A percentile compares a stretch with the other conserved stretches of the same genome.
These are phyloP conservation scores for Xenotilapia leptura DNA, from an alignment of 2,113 vertebrate species.

Conservation along the genomic window DNA sequence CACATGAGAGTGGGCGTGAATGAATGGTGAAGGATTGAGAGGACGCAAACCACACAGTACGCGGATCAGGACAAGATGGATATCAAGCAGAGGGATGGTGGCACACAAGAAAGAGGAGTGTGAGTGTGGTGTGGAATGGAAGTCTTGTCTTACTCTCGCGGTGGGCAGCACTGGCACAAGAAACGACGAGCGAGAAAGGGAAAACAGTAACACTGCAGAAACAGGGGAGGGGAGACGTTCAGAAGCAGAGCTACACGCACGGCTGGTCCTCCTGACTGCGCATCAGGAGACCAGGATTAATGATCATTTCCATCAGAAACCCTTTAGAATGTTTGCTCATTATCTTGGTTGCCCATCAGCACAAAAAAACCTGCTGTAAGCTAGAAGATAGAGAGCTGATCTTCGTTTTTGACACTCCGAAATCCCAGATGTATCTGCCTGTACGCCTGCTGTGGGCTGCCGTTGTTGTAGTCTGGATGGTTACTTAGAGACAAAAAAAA, in stretches of 20 bases:
- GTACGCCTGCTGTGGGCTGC: background rate
- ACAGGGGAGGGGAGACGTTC: conserved; percentile 68
- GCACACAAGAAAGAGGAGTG: conserved; percentile 13
- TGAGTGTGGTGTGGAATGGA: conserved; percentile 37
- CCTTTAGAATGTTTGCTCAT: background rate
- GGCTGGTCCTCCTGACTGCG: conserved; percentile 56
- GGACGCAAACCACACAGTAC: conserved; percentile 35
- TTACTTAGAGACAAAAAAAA: background rate
- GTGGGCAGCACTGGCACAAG: conserved; percentile 53
- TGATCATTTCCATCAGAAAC: conserved; percentile 20
- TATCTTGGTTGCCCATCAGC: background rate
- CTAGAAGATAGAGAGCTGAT: background rate
- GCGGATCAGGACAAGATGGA: conserved; percentile 52
- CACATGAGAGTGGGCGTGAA: conserved; percentile 61
- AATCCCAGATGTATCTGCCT: conserved; percentile 15
- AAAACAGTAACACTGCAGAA: conserved; percentile 63
- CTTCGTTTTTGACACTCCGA: background rate
- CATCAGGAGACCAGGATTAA: conserved; percentile 52
- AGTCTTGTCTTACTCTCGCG: conserved; percentile 53
- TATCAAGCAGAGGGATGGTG: conserved; percentile 37
- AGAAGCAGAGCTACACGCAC: conserved; percentile 46
- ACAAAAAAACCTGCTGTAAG: background rate
- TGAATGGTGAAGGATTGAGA: conserved; percentile 43
- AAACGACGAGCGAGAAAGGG: conserved; percentile 39
- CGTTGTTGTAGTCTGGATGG: background rate